Evolutionary conservation across 2,113 vertebrate species (phyloP).

Genomic region (Mobula birostris): DNA sequence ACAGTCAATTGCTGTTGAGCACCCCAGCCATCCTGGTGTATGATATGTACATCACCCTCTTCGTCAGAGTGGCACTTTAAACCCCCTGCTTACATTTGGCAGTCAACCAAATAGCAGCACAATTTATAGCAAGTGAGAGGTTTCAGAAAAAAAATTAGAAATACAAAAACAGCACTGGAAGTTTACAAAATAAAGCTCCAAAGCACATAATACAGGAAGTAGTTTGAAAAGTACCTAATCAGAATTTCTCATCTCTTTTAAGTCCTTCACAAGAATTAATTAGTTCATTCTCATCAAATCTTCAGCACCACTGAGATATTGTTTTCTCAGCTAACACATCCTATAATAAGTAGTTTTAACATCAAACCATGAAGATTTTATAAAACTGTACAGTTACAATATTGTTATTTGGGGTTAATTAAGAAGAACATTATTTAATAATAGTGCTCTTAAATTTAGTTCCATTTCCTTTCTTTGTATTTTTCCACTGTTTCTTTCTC

Average conservation of each 20-base stretch:
- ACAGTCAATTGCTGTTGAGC: neutral
- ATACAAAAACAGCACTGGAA: neutral
- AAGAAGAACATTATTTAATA: neutral
- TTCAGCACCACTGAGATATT: neutral
- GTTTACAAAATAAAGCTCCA: neutral
- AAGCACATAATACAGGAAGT: neutral
- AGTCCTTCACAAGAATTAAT: neutral
- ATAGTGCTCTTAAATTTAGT: neutral
- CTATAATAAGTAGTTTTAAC: neutral
- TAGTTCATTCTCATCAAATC: neutral
- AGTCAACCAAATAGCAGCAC: neutral
- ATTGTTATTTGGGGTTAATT: neutral
- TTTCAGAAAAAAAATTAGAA: neutral
- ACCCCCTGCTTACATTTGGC: neutral
- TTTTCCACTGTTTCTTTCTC: neutral
- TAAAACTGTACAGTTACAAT: neutral
- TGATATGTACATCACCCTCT: neutral
- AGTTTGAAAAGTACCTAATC: neutral
- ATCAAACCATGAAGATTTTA: neutral
- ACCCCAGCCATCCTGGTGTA: constrained; percentile 6
- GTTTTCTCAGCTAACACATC: neutral
- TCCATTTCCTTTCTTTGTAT: neutral
- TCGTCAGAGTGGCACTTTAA: neutral
- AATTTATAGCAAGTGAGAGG: neutral
- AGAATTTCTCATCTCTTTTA: neutral